These are phyloP conservation scores for Diachrysia chrysitis DNA, from an alignment of 2,888 invertebrate species.

Conservation along the genomic window DNA sequence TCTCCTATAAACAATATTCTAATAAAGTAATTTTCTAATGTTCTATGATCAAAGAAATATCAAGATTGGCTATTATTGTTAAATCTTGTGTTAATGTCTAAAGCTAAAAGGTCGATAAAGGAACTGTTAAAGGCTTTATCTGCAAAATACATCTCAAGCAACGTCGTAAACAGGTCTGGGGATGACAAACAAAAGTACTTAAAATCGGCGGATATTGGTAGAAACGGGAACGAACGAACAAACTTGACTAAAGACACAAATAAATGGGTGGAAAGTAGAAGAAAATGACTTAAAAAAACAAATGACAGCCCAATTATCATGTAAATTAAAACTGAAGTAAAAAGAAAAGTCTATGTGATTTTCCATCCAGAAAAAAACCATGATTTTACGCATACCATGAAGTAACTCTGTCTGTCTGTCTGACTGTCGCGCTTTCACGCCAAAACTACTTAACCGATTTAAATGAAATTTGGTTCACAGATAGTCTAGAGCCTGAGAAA, in stretches of 20 bases:
- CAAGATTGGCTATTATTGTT: conserved; percentile 34
- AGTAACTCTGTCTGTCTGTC: no score
- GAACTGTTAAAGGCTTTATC: conserved; percentile 15
- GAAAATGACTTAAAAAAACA: no score
- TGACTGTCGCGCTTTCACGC: no score
- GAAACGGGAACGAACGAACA: conserved; percentile 15
- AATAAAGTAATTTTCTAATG: conserved; percentile 12
- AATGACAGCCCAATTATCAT: no score
- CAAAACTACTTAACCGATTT: no score
- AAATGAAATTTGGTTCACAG: no score
- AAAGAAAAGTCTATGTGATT: no score
- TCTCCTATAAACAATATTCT: background rate
- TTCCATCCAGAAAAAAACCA: no score
- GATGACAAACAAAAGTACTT: conserved; percentile 50
- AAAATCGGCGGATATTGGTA: conserved; percentile 40
- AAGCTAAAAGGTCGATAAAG: conserved; percentile 27
- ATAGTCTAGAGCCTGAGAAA: no score
- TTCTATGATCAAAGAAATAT: conserved; percentile 17
- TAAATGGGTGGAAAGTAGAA: no score
- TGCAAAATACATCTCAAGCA: conserved; percentile 14
- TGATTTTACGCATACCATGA: no score
- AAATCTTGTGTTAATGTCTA: conserved; percentile 42
- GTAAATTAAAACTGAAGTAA: no score
- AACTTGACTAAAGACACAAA: background rate
- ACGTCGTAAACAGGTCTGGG: conserved; percentile 42